Base-by-base conservation (phyloP, 2,888 invertebrate genomes). In the Polyommatus iphigenia region DNA sequence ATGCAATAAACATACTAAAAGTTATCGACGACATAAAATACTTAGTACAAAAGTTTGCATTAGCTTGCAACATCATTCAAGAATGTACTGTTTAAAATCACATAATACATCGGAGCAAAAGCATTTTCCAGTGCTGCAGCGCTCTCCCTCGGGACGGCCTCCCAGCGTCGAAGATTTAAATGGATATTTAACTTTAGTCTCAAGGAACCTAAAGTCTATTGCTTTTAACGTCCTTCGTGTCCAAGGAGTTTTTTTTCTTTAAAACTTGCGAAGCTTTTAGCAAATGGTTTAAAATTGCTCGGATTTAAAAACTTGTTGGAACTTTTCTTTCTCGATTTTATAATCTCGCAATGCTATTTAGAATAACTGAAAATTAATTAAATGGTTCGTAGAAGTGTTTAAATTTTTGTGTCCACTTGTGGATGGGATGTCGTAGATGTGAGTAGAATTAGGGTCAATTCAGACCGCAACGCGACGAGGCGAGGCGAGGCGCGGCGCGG, bases 121-220 rank as follows among this genome's bases (percentile, higher is more conserved):
- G 85, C 85, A 86, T 85, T 86, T 85, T 87, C 86, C 84, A 83
- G 81, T 83, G 89, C 89, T 91, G 89, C 90, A 91, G 84, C 88
- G 91, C 90, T 90, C 85, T 81, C 83, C 85, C 92, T 8, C 1
- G 77, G 83, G 83, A 83, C 79, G 81, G 80, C 81, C 83, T 81
- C 81, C 83, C 85, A 85, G 88, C 89, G 87, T 89, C 90, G 90
- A 91, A 91, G 91, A 93, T 93, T 92, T 93, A 93, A 93, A 93
- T 92, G 92, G 93, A 93, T 93, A 93, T 92, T 93, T 92, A 93
- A 93, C 91, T 92, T 93, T 89, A 91, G 90, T 92, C 92, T 92
- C 91, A 88, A 89, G 89, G 87, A 91, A 90, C 90, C 90, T 85
- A 89, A 90, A 92, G 91, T 92, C 92, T 91, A 90, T 91, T 90